These are phyloP conservation scores for Cavia porcellus DNA, from an alignment of 2,113 vertebrate genomes.

Conservation along the genomic window DNA sequence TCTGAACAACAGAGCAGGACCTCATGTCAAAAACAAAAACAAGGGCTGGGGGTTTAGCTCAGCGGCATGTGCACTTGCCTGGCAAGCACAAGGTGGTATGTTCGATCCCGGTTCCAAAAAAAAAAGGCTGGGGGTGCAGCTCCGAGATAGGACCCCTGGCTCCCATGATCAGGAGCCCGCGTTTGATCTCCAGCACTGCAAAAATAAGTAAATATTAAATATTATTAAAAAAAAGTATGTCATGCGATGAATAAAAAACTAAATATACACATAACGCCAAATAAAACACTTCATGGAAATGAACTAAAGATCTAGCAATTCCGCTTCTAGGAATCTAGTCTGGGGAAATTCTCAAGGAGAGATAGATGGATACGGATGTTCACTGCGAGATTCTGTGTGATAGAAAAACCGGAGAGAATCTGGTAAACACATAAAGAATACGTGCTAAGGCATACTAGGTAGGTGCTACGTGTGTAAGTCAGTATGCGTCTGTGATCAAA, in stretches of 20 bases:
- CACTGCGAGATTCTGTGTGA: not conserved
- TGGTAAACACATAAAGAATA: not conserved
- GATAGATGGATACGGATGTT: not conserved
- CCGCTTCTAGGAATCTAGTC: not conserved
- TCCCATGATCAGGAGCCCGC: not conserved
- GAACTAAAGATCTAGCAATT: not conserved
- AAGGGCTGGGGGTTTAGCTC: too few relatives aligned
- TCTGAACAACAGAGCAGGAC: not conserved
- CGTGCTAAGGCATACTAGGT: not conserved
- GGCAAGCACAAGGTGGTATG: too few relatives aligned
- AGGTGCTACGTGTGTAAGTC: not conserved
- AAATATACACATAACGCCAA: not conserved
- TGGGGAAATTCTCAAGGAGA: not conserved
- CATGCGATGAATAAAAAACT: constrained; percentile 72
- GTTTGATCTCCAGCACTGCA: not conserved
- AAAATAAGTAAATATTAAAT: not conserved
- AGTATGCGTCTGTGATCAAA: not conserved
- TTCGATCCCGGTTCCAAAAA: too few relatives aligned
- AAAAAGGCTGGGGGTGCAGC: not conserved
- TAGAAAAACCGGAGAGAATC: not conserved
- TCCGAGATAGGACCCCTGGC: not conserved
- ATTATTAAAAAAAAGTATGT: not conserved
- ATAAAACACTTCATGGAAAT: not conserved
- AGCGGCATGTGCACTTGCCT: too few relatives aligned
- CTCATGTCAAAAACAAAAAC: not conserved